Evolutionary conservation across 2,113 vertebrate species (phyloP).

Genomic region (Agelaius phoeniceus): DNA sequence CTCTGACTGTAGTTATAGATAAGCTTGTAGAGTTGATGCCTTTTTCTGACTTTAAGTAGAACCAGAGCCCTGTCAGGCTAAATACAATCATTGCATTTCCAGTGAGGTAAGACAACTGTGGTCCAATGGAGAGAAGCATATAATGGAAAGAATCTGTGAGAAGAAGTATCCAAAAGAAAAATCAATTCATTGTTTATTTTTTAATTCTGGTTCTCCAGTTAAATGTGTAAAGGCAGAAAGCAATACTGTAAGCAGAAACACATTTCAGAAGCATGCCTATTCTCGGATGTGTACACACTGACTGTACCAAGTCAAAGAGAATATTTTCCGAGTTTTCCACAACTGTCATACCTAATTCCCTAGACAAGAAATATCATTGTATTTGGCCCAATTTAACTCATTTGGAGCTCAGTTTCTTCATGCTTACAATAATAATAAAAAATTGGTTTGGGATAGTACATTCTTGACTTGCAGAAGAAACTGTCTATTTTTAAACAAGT

Average conservation of each 20-base stretch:
- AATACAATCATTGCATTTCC: neutral
- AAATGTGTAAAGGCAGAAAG: neutral
- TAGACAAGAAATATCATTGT: neutral
- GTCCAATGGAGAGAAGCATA: neutral
- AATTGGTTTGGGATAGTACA: neutral
- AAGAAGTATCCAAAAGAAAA: neutral
- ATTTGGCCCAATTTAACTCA: neutral
- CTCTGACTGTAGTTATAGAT: neutral
- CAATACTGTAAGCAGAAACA: neutral
- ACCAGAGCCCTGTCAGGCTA: neutral
- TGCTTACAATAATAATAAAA: neutral
- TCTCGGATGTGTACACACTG: neutral
- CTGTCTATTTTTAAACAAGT: neutral
- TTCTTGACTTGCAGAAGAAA: neutral
- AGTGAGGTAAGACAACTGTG: neutral
- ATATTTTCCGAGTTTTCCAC: neutral
- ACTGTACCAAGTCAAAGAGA: neutral
- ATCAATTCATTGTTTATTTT: neutral
- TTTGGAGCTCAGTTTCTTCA: neutral
- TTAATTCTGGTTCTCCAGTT: neutral
- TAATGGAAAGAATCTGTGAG: neutral
- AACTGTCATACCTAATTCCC: neutral
- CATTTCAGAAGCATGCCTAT: neutral
- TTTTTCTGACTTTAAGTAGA: neutral
- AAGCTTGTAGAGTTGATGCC: neutral